Percentiles rank a stretch among this genome's conserved stretches.
These are phyloP conservation scores for Smittia sp. DNA, from an alignment of 2,888 invertebrate species.

Conservation along the genomic window DNA sequence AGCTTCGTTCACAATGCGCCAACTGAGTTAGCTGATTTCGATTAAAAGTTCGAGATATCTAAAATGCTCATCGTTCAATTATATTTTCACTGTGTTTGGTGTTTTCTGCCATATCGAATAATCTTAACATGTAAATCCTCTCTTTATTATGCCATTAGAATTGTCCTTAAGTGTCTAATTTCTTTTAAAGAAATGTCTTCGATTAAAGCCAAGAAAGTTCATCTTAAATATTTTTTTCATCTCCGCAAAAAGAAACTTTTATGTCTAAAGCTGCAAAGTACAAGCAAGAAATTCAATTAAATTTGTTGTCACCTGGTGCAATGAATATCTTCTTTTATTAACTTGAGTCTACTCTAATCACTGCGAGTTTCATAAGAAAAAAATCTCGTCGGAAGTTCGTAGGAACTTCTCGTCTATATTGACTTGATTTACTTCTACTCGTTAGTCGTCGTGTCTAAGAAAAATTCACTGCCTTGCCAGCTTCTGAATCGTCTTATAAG, in stretches of 20 bases:
- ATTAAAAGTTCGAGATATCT: not conserved
- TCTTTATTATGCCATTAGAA: not conserved
- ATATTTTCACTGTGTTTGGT: not conserved
- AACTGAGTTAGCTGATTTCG: no score
- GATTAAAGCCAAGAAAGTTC: not conserved
- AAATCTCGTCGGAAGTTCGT: not conserved
- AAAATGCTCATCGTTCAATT: no score
- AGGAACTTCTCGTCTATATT: not conserved
- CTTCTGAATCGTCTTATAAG: no score
- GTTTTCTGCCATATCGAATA: not conserved
- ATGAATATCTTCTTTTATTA: not conserved
- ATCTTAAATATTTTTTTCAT: not conserved
- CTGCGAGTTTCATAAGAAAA: slow-evolving; percentile 2
- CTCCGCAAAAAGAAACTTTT: no score
- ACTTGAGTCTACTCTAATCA: not conserved
- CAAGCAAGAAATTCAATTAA: slow-evolving; percentile 15
- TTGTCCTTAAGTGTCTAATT: no score
- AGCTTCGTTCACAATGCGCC: no score
- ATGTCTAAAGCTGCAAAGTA: slow-evolving; percentile 27
- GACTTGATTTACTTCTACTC: not conserved
- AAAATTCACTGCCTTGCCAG: no score
- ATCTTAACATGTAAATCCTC: not conserved
- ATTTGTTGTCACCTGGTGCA: not conserved
- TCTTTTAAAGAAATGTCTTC: no score
- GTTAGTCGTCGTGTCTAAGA: no score